phyloP scores from a whole-genome alignment of 2,113 vertebrate genomes.

The Bostrychus sinensis region DNA sequence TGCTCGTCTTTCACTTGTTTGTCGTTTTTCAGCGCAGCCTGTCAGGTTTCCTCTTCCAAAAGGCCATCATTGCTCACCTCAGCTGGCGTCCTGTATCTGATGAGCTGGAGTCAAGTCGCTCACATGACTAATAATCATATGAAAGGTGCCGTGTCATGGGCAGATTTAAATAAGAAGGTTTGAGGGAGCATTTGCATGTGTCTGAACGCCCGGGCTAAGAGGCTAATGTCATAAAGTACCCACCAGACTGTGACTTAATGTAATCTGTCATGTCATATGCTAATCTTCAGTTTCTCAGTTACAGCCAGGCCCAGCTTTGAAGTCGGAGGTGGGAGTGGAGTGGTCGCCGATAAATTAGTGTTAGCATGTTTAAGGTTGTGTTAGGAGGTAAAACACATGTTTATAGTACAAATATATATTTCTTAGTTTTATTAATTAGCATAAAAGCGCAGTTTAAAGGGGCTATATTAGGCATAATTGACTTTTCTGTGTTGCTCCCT shows the following conservation, averaged over 20 bases:
- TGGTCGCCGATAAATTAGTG: slow-evolving; percentile 32
- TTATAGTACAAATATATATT: no score
- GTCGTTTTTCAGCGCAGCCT: slow-evolving; percentile 59
- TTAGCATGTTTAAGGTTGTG: background rate
- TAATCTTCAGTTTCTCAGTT: slow-evolving; percentile 91
- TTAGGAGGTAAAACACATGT: background rate
- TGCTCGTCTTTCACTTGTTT: slow-evolving; percentile 16
- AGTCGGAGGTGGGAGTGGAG: slow-evolving; percentile 82
- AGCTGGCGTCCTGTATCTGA: slow-evolving; percentile 91
- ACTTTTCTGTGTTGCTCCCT: no score
- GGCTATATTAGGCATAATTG: no score
- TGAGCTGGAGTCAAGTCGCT: slow-evolving; percentile 94
- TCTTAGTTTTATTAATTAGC: no score
- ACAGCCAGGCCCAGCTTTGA: slow-evolving; percentile 41
- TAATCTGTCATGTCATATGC: slow-evolving; percentile 99
- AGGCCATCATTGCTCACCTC: slow-evolving; percentile 91
- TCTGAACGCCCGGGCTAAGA: slow-evolving; percentile 93
- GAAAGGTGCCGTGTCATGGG: slow-evolving; percentile 97
- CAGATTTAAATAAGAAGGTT: slow-evolving; percentile 99
- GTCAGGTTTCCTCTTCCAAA: slow-evolving; percentile 88
- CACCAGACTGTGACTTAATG: slow-evolving; percentile 97
- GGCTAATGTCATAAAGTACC: slow-evolving; percentile 97
- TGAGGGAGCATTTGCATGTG: slow-evolving; percentile 97
- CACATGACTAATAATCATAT: slow-evolving; percentile 99
- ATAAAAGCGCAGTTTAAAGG: no score